Evolutionary conservation across 2,888 invertebrate genomes (phyloP).

Genomic region (Phortica okadai): DNA sequence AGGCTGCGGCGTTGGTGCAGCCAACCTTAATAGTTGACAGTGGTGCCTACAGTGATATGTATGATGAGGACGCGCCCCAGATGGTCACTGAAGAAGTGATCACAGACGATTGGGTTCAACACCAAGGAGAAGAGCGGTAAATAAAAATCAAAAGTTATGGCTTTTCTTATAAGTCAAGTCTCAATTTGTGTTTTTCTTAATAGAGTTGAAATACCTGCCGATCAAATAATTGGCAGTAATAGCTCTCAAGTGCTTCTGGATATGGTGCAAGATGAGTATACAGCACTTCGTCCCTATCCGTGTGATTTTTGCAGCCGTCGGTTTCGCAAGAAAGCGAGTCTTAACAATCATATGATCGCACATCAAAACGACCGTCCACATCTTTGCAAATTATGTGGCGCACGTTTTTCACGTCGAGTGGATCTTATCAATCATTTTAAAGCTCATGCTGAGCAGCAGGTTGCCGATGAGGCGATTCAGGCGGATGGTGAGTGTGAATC

Average conservation of each 20-base stretch:
- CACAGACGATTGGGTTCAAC: conserved; percentile 87
- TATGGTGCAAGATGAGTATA: conserved; percentile 87
- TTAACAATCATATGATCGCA: conserved; percentile 92
- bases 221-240: conserved; percentile 77
- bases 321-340: conserved; percentile 88
- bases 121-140: conserved; percentile 85
- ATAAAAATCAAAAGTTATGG: background rate
- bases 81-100: conserved; percentile 89
- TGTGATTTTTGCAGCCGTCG: conserved; percentile 91
- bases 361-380: conserved; percentile 90
- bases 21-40: background rate
- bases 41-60: conserved; percentile 56
- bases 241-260: conserved; percentile 78
- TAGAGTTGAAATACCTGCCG: conserved; percentile 84
- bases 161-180: background rate
- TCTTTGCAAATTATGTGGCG: conserved; percentile 89
- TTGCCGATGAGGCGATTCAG: conserved; percentile 73
- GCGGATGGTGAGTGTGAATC: conserved; percentile 47
- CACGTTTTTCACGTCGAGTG: conserved; percentile 86
- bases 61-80: conserved; percentile 78
- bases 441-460: conserved; percentile 87
- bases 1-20: conserved; percentile 8
- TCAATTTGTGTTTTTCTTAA: background rate
- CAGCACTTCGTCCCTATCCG: conserved; percentile 84
- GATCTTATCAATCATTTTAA: conserved; percentile 91